Conservation (phyloP, 2,888 invertebrate genomes). For the Chaetogeoica ovagalla region DNA sequence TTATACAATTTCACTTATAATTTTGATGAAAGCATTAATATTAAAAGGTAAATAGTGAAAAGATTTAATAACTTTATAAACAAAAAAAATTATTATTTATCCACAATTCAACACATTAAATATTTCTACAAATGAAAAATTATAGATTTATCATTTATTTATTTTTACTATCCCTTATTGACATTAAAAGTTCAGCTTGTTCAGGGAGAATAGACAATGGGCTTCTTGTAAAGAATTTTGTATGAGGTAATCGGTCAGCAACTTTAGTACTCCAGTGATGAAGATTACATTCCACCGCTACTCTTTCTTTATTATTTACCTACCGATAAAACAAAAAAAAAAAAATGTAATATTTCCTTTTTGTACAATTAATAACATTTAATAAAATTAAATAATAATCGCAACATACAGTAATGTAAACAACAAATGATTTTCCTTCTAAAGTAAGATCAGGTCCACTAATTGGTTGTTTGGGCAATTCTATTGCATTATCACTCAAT, state of each 20-base stretch:
- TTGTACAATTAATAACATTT: too few relatives aligned
- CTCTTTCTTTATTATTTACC: slow-evolving; percentile 75
- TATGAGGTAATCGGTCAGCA: slow-evolving; percentile 65
- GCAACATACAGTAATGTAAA: slow-evolving; percentile 73
- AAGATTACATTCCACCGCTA: slow-evolving; percentile 74
- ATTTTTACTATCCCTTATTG: slow-evolving; percentile 14
- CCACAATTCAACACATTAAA: slow-evolving; percentile 7
- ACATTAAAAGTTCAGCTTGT: slow-evolving; percentile 59
- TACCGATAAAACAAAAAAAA: slow-evolving; percentile 60
- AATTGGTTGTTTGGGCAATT: slow-evolving; percentile 73
- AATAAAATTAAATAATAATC: slow-evolving; percentile 7
- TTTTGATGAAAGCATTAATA: too few relatives aligned
- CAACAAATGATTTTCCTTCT: slow-evolving; percentile 78
- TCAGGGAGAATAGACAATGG: slow-evolving; percentile 67
- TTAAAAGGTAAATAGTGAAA: too few relatives aligned
- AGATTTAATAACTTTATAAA: too few relatives aligned
- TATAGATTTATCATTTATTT: slow-evolving; percentile 3
- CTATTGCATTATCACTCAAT: slow-evolving; percentile 75
- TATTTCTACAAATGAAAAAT: slow-evolving; percentile 8
- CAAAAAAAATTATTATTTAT: slow-evolving; percentile 1
- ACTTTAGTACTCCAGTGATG: slow-evolving; percentile 76
- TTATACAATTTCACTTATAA: too few relatives aligned
- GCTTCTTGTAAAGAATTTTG: slow-evolving; percentile 64
- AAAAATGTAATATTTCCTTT: background rate
- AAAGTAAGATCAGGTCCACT: slow-evolving; percentile 78